Evolutionary conservation across 2,113 vertebrate genomes (phyloP), one percentile per base, ranked within the genome.

Genomic region (Rhodinocichla rosea): DNA sequence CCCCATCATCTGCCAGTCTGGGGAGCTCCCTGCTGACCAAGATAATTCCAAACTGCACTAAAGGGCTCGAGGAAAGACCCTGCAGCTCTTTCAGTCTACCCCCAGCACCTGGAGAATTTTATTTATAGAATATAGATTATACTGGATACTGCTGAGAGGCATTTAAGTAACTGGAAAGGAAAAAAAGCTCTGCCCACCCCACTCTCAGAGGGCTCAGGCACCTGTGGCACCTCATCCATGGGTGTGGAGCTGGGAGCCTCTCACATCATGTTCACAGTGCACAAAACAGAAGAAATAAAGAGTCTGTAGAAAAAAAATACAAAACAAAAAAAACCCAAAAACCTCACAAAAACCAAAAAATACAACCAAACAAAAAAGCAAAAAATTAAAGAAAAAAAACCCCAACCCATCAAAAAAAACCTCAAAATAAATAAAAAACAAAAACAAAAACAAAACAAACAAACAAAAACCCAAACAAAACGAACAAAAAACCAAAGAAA

Each of bases 211-310:
- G 42, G 47, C 42, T 62, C 65, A 52, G 44, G 67, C 13, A 26
- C 5, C 35, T 6, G 3, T 0, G 1, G 39, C 68, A 39, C 22
- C 22, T 4, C 22, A 22, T 8, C 45, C 39, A 28, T 1, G 28
- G 39, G 5, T 22, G 33, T 18, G 49, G 4, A 27, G 15, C 22
- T 15, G 47, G 13, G 22, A 53, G 39, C 21, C 10, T 40, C 68
- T 44, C 9, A 4, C 2, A 0, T 24, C 53, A 45, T 13, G 10
- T n/a, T n/a, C n/a, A n/a, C n/a, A n/a, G n/a, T n/a, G n/a, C n/a
- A n/a, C n/a, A n/a, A n/a, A n/a, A n/a, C n/a, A 50, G 49, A 26
- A 50, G 49, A 50, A 50, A 50, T 50, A 27, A 9, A 27, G 40
- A 40, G 14, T 26, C 49, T 50, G 24, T 50, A 26, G 14, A 7